A percentile compares a stretch with the other conserved stretches of the same genome.
phyloP scores from a whole-genome alignment of 1,140 invertebrate species.

The Cotesia typhae region DNA sequence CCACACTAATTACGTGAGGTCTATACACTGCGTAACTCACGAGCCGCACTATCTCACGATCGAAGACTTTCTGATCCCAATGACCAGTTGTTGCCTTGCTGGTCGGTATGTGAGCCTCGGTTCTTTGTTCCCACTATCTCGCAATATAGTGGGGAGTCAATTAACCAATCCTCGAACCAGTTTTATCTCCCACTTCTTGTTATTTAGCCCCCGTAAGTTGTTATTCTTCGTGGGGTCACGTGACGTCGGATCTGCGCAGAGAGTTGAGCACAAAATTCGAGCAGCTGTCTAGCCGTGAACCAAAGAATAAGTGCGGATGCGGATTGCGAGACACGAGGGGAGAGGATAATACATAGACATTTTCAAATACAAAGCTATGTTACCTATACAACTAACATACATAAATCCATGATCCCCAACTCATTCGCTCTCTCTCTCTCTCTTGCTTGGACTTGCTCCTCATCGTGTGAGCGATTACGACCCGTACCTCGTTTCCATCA shows the following conservation, averaged over 20 bases:
- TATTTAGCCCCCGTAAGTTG: too few species aligned
- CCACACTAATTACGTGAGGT: conserved; percentile 1
- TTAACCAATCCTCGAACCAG: conserved; percentile 11
- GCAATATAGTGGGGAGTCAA: conserved; percentile 24
- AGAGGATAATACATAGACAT: background rate
- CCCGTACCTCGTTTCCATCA: conserved; percentile 29
- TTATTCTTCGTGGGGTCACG: conserved; percentile 33
- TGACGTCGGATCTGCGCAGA: conserved; percentile 44
- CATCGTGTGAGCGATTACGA: conserved; percentile 5
- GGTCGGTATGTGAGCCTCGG: conserved; percentile 44
- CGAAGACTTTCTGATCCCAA: conserved; percentile 58
- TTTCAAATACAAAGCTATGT: too few species aligned
- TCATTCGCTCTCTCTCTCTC: background rate
- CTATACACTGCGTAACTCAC: conserved; percentile 4
- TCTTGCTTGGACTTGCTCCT: background rate
- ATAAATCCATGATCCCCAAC: background rate
- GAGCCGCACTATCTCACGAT: conserved; percentile 51
- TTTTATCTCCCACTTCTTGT: conserved; percentile 21
- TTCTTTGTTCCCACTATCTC: conserved; percentile 54
- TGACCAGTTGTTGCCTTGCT: conserved; percentile 41
- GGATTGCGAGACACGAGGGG: background rate
- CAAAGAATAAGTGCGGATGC: background rate
- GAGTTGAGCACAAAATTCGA: conserved; percentile 28
- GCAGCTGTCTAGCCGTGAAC: conserved; percentile 41
- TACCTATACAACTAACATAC: too few species aligned